Conservation (phyloP, 1,140 invertebrate species). For the Lordiphosa collinella region DNA sequence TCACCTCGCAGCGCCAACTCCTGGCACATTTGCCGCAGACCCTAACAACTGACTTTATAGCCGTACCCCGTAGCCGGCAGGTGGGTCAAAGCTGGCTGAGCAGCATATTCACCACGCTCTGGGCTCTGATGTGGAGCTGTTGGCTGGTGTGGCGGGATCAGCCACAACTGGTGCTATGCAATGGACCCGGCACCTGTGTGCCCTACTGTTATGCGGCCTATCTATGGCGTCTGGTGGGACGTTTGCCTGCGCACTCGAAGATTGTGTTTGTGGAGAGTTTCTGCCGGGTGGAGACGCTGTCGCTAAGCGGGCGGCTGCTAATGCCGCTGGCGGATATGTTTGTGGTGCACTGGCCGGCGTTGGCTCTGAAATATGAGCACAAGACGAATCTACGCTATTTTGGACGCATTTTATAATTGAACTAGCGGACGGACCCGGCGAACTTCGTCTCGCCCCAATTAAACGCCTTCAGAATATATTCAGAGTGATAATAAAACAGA, state of each 20-base stretch:
- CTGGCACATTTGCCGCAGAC: constrained; percentile 80
- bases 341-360: constrained; percentile 93
- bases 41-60: constrained; percentile 56
- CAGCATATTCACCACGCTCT: constrained; percentile 88
- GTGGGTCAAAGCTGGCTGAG: constrained; percentile 92
- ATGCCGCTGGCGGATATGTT: constrained; percentile 91
- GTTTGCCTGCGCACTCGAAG: constrained; percentile 83
- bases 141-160: constrained; percentile 85
- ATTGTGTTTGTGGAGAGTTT: constrained; percentile 97
- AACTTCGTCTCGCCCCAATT: no score
- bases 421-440: no score
- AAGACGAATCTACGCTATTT: constrained; percentile 83
- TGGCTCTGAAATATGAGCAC: constrained; percentile 81
- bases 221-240: constrained; percentile 84
- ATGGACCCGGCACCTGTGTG: constrained; percentile 97
- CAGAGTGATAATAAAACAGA: no score
- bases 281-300: constrained; percentile 93
- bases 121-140: constrained; percentile 85
- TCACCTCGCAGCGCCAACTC: constrained; percentile 82
- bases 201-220: constrained; percentile 89
- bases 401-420: constrained; percentile 81
- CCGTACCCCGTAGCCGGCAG: constrained; percentile 90
- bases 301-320: constrained; percentile 93
- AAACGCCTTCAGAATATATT: no score
- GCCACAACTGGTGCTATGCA: constrained; percentile 92